phyloP scores from a whole-genome alignment of 2,888 invertebrate genomes.

The Dasypogon diadema region DNA sequence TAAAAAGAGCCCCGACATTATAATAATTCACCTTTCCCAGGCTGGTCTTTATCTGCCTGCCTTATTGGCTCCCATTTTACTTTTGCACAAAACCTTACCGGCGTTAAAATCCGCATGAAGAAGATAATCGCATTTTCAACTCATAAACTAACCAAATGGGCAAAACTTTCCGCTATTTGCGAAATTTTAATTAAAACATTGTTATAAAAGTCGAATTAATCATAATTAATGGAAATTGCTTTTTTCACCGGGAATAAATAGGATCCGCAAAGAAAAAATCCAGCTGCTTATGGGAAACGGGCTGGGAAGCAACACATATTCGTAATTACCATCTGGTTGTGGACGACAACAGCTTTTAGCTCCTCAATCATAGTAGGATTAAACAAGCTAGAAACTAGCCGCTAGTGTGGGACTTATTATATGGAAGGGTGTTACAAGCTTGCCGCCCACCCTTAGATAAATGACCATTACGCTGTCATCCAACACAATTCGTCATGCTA shows the following conservation, averaged over 20 bases:
- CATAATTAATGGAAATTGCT: constrained; percentile 16
- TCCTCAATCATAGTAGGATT: neutral
- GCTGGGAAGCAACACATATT: neutral
- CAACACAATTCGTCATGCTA: neutral
- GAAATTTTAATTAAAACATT: constrained; percentile 19
- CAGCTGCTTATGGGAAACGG: neutral
- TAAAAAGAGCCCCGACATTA: neutral
- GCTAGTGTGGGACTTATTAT: neutral
- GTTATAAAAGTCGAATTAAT: constrained; percentile 9
- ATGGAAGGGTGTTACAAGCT: neutral
- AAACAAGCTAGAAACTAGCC: neutral
- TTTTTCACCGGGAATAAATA: neutral
- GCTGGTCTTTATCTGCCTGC: neutral
- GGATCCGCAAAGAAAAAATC: neutral
- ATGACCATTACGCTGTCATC: neutral
- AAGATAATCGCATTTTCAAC: constrained; percentile 2
- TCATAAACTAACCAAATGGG: neutral
- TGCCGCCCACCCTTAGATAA: neutral
- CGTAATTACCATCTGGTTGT: neutral
- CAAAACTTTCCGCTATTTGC: neutral
- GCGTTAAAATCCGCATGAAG: neutral
- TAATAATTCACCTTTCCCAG: neutral
- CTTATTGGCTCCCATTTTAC: neutral
- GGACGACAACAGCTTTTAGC: neutral
- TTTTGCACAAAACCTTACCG: neutral